These are phyloP conservation scores for Festucalex cinctus DNA, from an alignment of 2,113 vertebrate species.

Conservation along the genomic window DNA sequence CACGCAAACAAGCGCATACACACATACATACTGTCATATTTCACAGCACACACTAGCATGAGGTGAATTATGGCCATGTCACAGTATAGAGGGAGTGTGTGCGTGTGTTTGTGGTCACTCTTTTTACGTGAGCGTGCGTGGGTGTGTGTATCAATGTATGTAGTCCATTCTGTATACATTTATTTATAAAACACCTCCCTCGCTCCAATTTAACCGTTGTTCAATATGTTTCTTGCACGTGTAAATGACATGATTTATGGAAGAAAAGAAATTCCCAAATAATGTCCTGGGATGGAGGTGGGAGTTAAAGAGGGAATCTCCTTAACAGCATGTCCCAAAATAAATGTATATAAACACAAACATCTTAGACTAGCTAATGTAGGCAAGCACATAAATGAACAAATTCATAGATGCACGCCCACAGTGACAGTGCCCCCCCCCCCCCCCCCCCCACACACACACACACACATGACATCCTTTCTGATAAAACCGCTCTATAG, in stretches of 20 bases:
- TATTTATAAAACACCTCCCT: constrained; percentile 71
- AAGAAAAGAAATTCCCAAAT: constrained; percentile 74
- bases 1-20: constrained; percentile 14
- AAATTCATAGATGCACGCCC: constrained; percentile 29
- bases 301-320: constrained; percentile 72
- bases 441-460: not conserved
- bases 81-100: constrained; percentile 58
- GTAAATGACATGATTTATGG: constrained; percentile 79
- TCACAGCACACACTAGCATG: constrained; percentile 67
- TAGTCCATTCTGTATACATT: constrained; percentile 48
- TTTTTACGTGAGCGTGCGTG: constrained; percentile 33
- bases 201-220: constrained; percentile 70
- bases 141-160: constrained; percentile 27
- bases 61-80: constrained; percentile 76
- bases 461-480: not conserved
- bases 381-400: constrained; percentile 7
- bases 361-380: constrained; percentile 27
- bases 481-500: constrained; percentile 36
- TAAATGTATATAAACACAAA: constrained; percentile 38
- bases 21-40: constrained; percentile 64
- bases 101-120: constrained; percentile 36
- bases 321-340: constrained; percentile 40
- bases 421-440: constrained; percentile 26
- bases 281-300: constrained; percentile 38
- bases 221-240: constrained; percentile 65